Conservation (phyloP, 2,113 vertebrate species). For the Poecilia latipinna region DNA sequence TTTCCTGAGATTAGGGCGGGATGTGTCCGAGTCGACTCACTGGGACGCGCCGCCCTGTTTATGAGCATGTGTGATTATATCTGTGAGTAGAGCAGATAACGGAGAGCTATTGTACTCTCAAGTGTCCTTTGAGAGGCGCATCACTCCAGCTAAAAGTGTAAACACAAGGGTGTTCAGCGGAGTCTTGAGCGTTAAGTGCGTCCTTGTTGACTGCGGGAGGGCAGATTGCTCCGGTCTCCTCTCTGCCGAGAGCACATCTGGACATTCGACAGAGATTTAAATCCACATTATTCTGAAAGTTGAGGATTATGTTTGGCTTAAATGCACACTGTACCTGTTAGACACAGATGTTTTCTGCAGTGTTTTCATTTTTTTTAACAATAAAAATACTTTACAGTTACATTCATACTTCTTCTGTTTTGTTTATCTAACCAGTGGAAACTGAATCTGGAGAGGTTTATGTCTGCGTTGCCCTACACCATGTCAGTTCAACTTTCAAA, state of each 20-base stretch:
- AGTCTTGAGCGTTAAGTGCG: not conserved
- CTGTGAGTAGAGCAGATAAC: slow-evolving; percentile 6
- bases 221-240: slow-evolving; percentile 10
- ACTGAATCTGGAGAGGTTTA: not conserved
- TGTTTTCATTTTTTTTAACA: not conserved
- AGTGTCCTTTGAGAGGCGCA: slow-evolving; percentile 19
- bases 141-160: not conserved
- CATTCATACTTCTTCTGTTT: not conserved
- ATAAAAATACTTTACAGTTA: not conserved
- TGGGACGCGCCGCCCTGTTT: slow-evolving; percentile 17
- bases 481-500: not conserved
- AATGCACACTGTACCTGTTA: not conserved
- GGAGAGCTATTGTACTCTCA: slow-evolving; percentile 2
- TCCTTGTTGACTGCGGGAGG: not conserved
- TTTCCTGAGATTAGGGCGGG: slow-evolving; percentile 41
- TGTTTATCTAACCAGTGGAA: too few relatives aligned
- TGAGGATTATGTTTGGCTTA: slow-evolving; percentile 1
- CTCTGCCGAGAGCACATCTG: slow-evolving; percentile 16
- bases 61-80: slow-evolving; percentile 10
- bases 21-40: slow-evolving; percentile 35
- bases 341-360: not conserved
- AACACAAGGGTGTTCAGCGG: not conserved
- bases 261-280: slow-evolving; percentile 15
- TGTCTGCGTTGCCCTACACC: not conserved
- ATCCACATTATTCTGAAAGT: slow-evolving; percentile 6